Percentiles rank a stretch among this genome's conserved stretches.
Evolutionary conservation across 2,797 vertebrate species (phyloP).

Genomic region (Sebastes melanostomus): DNA sequence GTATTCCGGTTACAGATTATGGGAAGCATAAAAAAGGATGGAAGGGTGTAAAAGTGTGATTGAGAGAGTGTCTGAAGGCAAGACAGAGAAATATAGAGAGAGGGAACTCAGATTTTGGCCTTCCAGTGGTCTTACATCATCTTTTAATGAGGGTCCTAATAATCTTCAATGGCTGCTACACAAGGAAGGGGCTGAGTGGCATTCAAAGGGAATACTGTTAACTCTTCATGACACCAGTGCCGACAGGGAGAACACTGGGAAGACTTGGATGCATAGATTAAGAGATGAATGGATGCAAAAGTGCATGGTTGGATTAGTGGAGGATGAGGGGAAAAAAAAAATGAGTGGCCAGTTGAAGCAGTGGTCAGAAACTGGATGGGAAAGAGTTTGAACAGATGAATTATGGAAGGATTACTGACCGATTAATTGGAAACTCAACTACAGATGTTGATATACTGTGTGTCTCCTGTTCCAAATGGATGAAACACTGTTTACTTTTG

Average conservation of each 20-base stretch:
- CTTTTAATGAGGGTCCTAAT: conserved; percentile 68
- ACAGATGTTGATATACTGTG: neutral
- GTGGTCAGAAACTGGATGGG: conserved; percentile 12
- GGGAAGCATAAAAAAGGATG: conserved; percentile 9
- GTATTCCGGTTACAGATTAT: conserved; percentile 16
- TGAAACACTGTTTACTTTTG: neutral
- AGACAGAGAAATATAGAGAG: conserved; percentile 8
- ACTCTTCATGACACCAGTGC: conserved; percentile 49
- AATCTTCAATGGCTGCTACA: conserved; percentile 49
- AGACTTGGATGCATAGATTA: conserved; percentile 34
- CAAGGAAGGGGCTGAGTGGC: conserved; percentile 34
- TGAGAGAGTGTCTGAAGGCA: conserved; percentile 21
- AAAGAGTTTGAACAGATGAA: neutral
- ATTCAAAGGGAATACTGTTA: conserved; percentile 63
- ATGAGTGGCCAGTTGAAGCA: conserved; percentile 22
- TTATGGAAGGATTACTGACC: conserved; percentile 4
- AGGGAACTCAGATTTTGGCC: conserved; percentile 35
- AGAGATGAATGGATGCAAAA: conserved; percentile 40
- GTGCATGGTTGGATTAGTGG: conserved; percentile 38
- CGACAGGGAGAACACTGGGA: conserved; percentile 16
- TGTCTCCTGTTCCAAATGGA: neutral
- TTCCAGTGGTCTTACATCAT: conserved; percentile 62
- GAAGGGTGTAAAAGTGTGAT: conserved; percentile 12
- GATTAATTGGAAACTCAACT: neutral
- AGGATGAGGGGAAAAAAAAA: neutral